These are phyloP conservation scores for Psittacara wagleri DNA, from an alignment of 2,113 vertebrate species.

Conservation along the genomic window DNA sequence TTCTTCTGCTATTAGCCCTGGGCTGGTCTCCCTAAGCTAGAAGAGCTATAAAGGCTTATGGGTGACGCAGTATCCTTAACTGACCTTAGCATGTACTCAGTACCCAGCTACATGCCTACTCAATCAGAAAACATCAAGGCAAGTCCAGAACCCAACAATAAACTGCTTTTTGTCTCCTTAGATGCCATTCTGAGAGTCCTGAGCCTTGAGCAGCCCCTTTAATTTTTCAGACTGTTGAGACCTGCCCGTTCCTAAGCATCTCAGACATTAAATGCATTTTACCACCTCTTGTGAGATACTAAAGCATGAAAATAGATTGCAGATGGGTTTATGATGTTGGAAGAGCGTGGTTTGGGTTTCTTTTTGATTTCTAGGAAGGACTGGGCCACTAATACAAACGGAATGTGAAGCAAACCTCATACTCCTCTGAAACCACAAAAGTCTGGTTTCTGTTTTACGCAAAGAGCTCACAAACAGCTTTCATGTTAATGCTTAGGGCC, in stretches of 20 bases:
- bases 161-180: not conserved
- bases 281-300: not conserved
- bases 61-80: slow-evolving; percentile 4
- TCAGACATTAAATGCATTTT: not conserved
- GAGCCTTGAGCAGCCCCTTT: not conserved
- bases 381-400: not conserved
- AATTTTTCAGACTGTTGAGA: not conserved
- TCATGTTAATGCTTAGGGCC: not conserved
- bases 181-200: not conserved
- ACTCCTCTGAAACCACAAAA: not conserved
- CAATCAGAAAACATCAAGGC: not conserved
- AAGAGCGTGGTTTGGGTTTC: not conserved
- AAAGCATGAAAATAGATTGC: not conserved
- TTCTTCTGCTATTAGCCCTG: not conserved
- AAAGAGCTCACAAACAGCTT: not conserved
- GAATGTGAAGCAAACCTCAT: not conserved
- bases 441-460: not conserved
- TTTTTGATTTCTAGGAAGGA: not conserved
- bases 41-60: not conserved
- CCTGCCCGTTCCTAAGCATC: not conserved
- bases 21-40: not conserved
- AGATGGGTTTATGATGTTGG: not conserved
- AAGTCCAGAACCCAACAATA: not conserved
- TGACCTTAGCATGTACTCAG: not conserved
- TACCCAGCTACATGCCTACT: not conserved